A percentile compares a stretch with the other conserved stretches of the same genome.
Evolutionary conservation across 1,140 invertebrate species (phyloP).

Genomic region (Oncopeltus fasciatus): DNA sequence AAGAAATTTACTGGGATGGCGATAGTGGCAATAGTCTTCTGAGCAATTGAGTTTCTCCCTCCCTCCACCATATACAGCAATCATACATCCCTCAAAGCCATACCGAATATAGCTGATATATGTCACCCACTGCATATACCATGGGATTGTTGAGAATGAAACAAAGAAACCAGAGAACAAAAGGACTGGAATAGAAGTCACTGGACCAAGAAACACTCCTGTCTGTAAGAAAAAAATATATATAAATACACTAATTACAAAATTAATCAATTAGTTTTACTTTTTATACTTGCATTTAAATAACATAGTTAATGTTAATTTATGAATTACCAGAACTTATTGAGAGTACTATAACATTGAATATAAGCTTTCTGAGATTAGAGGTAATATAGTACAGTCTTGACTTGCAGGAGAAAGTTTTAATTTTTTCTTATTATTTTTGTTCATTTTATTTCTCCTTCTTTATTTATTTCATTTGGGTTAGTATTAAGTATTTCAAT

Average conservation of each 20-base stretch:
- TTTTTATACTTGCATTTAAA: too few species aligned
- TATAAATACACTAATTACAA: background rate
- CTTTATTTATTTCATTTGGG: too few species aligned
- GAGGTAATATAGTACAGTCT: too few species aligned
- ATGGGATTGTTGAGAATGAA: conserved; percentile 70
- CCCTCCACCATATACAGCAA: conserved; percentile 64
- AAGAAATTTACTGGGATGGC: conserved; percentile 58
- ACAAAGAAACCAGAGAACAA: conserved; percentile 87
- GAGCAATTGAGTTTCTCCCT: conserved; percentile 51
- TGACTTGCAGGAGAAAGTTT: too few species aligned
- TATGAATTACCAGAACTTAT: too few species aligned
- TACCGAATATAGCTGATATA: conserved; percentile 75
- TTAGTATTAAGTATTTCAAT: too few species aligned
- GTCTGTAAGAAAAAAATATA: conserved; percentile 43
- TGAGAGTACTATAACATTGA: too few species aligned
- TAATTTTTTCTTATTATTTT: too few species aligned
- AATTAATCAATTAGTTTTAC: too few species aligned
- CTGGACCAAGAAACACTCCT: conserved; percentile 81
- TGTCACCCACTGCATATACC: conserved; percentile 70
- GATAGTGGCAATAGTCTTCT: conserved; percentile 64
- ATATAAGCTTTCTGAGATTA: too few species aligned
- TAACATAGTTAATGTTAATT: too few species aligned
- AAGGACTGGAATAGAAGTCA: conserved; percentile 48
- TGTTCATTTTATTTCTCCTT: too few species aligned
- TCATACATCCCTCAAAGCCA: conserved; percentile 63